Base-by-base conservation (phyloP, 1,140 invertebrate species). In the Stegodyphus mimosarum region DNA sequence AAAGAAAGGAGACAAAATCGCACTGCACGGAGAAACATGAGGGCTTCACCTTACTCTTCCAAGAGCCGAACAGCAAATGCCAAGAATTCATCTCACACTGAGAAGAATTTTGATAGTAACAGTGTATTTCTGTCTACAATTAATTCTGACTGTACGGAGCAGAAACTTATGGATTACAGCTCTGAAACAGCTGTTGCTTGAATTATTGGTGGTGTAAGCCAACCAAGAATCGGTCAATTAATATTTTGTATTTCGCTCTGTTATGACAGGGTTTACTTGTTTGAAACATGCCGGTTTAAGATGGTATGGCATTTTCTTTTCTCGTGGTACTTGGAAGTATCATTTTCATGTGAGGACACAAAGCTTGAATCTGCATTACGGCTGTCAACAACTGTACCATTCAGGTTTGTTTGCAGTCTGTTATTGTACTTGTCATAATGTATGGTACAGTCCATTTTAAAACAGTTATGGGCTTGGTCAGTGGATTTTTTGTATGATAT, bases 1-100 rank as follows among this genome's bases (percentile, higher is more conserved):
- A 95, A 96, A 88, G 95, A 97, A 89, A 93, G 95, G 88, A 93
- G 95, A 76, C 94, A 95, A 84, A 92, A 95, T 78, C 93, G 96
- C 53, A 94, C 94, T 89, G 95, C 95, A 6, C 92, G 95, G 81
- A 94, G 96, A 88, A 92, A 95, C 75, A 91, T 91, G 7, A 94
- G 95, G 87, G 92, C 93, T 2, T 91, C 93, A 10, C 95, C 95
- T 2, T 96, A 96, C 88, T 92, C 93, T 13, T 60, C 87, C 67
- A 78, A 49, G 33, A 75, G 51, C 13, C 66, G 9, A 50, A 49
- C 17, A 7, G 48, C 10, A 6, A 50, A 6, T 5, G 13, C 6
- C n/a, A 15, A 51, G 48, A 51, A 50, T 52, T 53, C 15, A 48
- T 51, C 6, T n/a, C 64, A 67, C 17, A 7, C 64, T 18, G 17